These are phyloP conservation scores for Syritta pipiens DNA, from an alignment of 2,888 invertebrate species.

Conservation along the genomic window DNA sequence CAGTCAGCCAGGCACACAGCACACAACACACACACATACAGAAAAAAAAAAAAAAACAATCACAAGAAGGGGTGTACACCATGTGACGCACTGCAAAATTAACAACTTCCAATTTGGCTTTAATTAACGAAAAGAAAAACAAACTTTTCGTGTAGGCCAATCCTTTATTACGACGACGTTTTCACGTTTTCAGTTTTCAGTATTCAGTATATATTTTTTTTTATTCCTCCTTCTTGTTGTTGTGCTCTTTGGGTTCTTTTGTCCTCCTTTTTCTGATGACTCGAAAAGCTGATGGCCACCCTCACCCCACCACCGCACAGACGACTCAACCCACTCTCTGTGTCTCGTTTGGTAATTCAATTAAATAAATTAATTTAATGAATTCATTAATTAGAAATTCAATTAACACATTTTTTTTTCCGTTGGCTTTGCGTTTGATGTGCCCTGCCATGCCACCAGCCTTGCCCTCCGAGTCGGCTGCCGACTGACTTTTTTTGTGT, in stretches of 20 bases:
- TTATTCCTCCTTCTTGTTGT: not conserved
- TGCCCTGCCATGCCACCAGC: constrained; percentile 7
- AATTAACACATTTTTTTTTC: constrained; percentile 66
- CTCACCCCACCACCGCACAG: not conserved
- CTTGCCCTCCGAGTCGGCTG: not conserved
- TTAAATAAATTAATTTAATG: constrained; percentile 70
- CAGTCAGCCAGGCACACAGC: not conserved
- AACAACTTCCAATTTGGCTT: constrained; percentile 70
- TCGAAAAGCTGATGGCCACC: not conserved
- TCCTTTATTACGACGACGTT: constrained; percentile 61
- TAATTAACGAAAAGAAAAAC: constrained; percentile 70
- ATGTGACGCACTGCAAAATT: constrained; percentile 69
- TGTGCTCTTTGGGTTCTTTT: constrained; percentile 25
- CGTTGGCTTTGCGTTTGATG: constrained; percentile 29
- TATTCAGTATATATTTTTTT: too few relatives aligned
- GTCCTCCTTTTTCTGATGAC: constrained; percentile 12
- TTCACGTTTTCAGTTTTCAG: too few relatives aligned
- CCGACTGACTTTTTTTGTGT: too few relatives aligned
- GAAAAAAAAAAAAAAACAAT: not conserved
- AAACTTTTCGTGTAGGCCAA: constrained; percentile 68
- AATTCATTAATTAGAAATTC: constrained; percentile 69
- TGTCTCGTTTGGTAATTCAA: constrained; percentile 57
- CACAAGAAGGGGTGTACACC: constrained; percentile 41
- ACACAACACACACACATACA: not conserved
- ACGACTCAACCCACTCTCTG: not conserved